Conservation (phyloP, 2,888 invertebrate genomes). For the Pyrocoelia pectoralis region DNA sequence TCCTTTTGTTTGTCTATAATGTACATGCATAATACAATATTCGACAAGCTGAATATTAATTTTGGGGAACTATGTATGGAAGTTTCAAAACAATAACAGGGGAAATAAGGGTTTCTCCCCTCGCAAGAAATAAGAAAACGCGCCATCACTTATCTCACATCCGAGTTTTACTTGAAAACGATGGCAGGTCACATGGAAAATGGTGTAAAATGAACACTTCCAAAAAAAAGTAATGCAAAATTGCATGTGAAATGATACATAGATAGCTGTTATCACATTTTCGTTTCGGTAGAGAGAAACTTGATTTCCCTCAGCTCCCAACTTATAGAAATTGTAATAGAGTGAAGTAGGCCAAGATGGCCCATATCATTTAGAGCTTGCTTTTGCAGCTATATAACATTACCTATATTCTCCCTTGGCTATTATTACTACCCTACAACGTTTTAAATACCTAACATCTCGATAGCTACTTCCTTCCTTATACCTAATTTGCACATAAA, state of each 20-base stretch:
- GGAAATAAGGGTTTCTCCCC: no score
- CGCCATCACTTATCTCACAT: no score
- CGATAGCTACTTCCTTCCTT: background rate
- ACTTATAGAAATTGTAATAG: slow-evolving; percentile 31
- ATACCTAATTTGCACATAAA: background rate
- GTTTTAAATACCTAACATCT: slow-evolving; percentile 12
- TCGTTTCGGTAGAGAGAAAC: slow-evolving; percentile 25
- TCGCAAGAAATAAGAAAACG: no score
- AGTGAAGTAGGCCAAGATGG: slow-evolving; percentile 33
- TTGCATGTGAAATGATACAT: slow-evolving; percentile 4
- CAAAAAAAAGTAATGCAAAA: background rate
- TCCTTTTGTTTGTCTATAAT: no score
- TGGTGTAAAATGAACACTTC: background rate
- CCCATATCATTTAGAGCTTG: slow-evolving; percentile 28
- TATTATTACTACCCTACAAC: slow-evolving; percentile 25
- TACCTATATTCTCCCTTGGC: slow-evolving; percentile 29
- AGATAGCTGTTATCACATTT: slow-evolving; percentile 32
- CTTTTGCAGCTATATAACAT: slow-evolving; percentile 18
- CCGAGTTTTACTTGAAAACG: background rate
- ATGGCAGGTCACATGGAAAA: background rate
- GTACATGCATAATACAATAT: no score
- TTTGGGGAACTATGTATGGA: no score
- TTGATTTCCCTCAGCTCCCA: slow-evolving; percentile 32
- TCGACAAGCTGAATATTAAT: no score
- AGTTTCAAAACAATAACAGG: no score